Evolutionary conservation across 2,888 invertebrate genomes (phyloP), one percentile per base, ranked within the genome.

Genomic region (Gandaritis pyraliata): DNA sequence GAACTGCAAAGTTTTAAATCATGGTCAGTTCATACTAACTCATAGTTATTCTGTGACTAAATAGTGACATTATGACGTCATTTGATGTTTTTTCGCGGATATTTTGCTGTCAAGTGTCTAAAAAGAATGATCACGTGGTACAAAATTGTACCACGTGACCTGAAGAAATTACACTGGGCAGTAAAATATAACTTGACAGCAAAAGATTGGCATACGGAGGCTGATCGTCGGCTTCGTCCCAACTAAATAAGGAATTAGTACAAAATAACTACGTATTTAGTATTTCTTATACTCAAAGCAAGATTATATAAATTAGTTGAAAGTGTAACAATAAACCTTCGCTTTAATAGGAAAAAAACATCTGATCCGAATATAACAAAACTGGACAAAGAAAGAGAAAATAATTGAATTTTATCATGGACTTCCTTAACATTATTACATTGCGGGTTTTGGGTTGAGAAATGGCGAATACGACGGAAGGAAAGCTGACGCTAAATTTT

Each of bases 391-490:
- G 71, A 74, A 72, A 62, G 53, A 71, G 65, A 64, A 75, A 73
- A 82, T 82, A 83, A 83, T 82, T 82, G 79, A 81, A 82, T 83
- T 83, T 79, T 80, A 77, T 75, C 79, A 75, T 69, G 70, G 72
- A 72, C 74, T 73, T 77, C 72, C 74, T 75, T 74, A 75, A 72
- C 76, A 72, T 77, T 79, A 81, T 81, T 81, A 78, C 74, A 75
- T 76, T 78, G 75, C 66, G 78, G 77, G 72, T 65, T 72, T 70
- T 68, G 75, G 72, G 75, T 74, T 73, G 70, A 71, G 71, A 74
- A 72, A 76, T 68, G 69, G 71, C 67, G 64, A 72, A 71, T 75
- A 73, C 65, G 66, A 68, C 68, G 68, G 60, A 77, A 76, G 69
- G 69, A 61, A 67, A 76, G 76, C 78, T 78, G 80, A 79, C 78